phyloP scores from a whole-genome alignment of 2,797 vertebrate species.

The Capromys pilorides region DNA sequence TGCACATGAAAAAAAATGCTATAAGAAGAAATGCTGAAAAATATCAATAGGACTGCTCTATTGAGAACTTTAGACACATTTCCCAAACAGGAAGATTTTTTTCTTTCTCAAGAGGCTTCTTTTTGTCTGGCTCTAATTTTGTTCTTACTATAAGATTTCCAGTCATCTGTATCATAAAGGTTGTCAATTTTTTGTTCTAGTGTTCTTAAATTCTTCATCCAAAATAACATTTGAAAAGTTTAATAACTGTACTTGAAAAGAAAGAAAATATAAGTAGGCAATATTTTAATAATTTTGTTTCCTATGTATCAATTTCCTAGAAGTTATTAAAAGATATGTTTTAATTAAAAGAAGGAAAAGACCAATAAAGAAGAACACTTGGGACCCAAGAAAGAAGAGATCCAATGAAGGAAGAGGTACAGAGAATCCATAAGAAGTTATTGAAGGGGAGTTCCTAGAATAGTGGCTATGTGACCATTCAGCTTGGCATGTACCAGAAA shows the following conservation, averaged over 20 bases:
- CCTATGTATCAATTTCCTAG: not conserved
- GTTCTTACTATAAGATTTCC: not conserved
- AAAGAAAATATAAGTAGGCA: not conserved
- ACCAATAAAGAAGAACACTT: not conserved
- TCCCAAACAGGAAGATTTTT: not conserved
- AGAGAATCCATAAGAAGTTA: not conserved
- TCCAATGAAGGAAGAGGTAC: not conserved
- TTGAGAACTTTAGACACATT: not conserved
- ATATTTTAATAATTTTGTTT: not conserved
- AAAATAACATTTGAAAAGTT: not conserved
- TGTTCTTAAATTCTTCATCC: conserved; percentile 12
- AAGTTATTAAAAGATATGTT: not conserved
- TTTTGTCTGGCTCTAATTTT: not conserved
- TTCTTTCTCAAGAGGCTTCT: not conserved
- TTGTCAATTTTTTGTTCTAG: not conserved
- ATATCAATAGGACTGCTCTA: not conserved
- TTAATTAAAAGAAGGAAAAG: not conserved
- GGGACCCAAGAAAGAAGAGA: conserved; percentile 17
- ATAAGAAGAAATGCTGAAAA: not conserved
- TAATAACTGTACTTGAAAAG: not conserved
- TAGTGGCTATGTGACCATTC: not conserved
- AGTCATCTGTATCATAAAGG: not conserved
- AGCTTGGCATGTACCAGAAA: not conserved
- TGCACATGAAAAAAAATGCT: conserved; percentile 2
- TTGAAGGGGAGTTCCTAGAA: not conserved